Percentiles rank a stretch among this genome's conserved stretches.
Conservation (phyloP, 2,113 vertebrate species). For the Atherinomorus stipes region DNA sequence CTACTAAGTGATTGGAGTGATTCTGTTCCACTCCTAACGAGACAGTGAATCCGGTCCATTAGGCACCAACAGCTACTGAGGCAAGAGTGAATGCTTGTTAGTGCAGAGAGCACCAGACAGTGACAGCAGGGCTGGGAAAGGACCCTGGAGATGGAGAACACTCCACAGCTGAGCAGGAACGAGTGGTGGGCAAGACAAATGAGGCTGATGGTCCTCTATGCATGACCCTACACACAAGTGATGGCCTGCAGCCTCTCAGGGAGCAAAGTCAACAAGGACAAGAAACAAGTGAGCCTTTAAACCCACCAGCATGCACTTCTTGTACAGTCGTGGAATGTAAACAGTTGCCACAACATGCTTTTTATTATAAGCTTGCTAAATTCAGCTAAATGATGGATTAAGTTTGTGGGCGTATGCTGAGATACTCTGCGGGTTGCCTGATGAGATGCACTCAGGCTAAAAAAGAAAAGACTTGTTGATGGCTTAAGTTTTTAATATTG, state of each 20-base stretch:
- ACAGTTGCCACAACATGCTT: not conserved
- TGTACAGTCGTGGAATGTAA: not conserved
- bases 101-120: slow-evolving; percentile 26
- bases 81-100: slow-evolving; percentile 50
- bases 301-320: not conserved
- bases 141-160: slow-evolving; percentile 37
- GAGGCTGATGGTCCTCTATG: slow-evolving; percentile 15
- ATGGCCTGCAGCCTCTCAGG: not conserved
- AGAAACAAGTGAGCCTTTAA: slow-evolving; percentile 29
- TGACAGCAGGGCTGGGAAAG: slow-evolving; percentile 54
- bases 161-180: slow-evolving; percentile 28
- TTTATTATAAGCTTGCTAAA: too few species aligned
- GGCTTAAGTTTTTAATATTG: too few species aligned
- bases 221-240: slow-evolving; percentile 13
- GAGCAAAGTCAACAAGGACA: slow-evolving; percentile 36
- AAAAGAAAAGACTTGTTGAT: too few species aligned
- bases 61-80: slow-evolving; percentile 41
- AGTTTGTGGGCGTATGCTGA: too few species aligned
- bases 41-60: slow-evolving; percentile 69
- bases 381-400: too few species aligned
- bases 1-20: slow-evolving; percentile 64
- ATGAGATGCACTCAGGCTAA: too few species aligned
- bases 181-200: slow-evolving; percentile 18
- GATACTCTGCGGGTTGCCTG: too few species aligned
- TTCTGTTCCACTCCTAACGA: slow-evolving; percentile 62